Percentiles rank a stretch among this genome's conserved stretches.
phyloP scores from a whole-genome alignment of 2,888 invertebrate genomes.

The Brachylomia viminalis region DNA sequence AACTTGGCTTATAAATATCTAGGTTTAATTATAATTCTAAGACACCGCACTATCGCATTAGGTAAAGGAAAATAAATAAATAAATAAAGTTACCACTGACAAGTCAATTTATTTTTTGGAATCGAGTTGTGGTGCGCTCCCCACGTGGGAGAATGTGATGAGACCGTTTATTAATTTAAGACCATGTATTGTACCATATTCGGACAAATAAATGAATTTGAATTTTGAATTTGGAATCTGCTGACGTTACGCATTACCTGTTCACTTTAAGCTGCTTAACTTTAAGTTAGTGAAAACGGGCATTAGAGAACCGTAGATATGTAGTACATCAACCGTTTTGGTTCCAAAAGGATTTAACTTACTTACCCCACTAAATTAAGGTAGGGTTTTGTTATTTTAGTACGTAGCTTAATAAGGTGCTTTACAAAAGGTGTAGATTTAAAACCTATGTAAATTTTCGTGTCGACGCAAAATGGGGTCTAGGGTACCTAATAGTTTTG shows the following conservation, averaged over 20 bases:
- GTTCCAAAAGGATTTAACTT: conserved; percentile 43
- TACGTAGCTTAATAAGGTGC: conserved; percentile 41
- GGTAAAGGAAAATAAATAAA: not conserved
- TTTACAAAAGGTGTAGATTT: conserved; percentile 34
- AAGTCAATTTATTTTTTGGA: too few relatives aligned
- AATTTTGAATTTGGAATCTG: not conserved
- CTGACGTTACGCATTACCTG: not conserved
- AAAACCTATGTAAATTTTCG: conserved; percentile 33
- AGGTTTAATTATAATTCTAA: not conserved
- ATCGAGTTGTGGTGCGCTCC: too few relatives aligned
- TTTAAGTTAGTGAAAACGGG: not conserved
- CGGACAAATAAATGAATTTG: too few relatives aligned
- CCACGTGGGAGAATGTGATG: too few relatives aligned
- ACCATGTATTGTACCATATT: too few relatives aligned
- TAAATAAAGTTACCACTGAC: not conserved
- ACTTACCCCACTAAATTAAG: conserved; percentile 29
- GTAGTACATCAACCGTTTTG: conserved; percentile 33
- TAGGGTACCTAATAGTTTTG: conserved; percentile 34
- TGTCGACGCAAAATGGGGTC: conserved; percentile 28
- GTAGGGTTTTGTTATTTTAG: conserved; percentile 36
- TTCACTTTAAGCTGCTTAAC: not conserved
- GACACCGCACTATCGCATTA: not conserved
- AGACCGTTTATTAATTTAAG: too few relatives aligned
- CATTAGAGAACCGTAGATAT: conserved; percentile 41
- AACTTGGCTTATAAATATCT: not conserved